Base-by-base conservation (phyloP, 2,888 invertebrate species). In the Agapostemon virescens region DNA sequence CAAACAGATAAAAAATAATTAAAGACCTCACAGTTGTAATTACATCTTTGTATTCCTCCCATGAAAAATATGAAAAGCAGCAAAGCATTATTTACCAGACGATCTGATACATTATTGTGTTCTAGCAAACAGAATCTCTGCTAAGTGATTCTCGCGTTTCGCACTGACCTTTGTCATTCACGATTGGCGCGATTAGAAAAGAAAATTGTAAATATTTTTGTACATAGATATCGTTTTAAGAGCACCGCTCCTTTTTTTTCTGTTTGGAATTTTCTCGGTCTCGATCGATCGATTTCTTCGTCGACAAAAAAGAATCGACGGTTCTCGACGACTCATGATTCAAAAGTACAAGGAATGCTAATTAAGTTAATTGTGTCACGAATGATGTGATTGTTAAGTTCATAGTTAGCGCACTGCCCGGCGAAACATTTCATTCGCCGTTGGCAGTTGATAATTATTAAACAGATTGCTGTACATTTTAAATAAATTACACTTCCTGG, bases 161-260 rank as follows among this genome's bases (percentile, higher is more conserved):
- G 11, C 9, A 30, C 17, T 9, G n/a, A 68, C 75, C 23, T 9
- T 36, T 26, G 52, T n/a, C 23, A 30, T 61, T 63, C 33, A 9
- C 20, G 9, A 63, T 55, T 38, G 4, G 11, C 49, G 6, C 13
- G 26, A 67, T 45, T 23, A 67, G 52, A 7, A n/a, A 20, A 45
- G 0, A 30, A 26, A 38, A 66, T 45, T 83, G 82, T 83, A 82
- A 69, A 83, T 83, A 83, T 42, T 78, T 78, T 78, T 83, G 82
- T 83, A 83, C 55, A 82, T 83, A 82, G 52, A 40, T 15, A 69
- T 45, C 70, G 40, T 72, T 13, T n/a, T 36, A 23, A 20, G n/a
- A 69, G 61, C 23, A 42, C 36, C 36, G 33, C 40, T 11, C 55
- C 15, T 26, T 49, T 30, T 42, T 6, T 40, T 30, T 4, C 4